These are phyloP conservation scores for Tenualosa ilisha DNA, from an alignment of 2,797 vertebrate species.

Conservation along the genomic window DNA sequence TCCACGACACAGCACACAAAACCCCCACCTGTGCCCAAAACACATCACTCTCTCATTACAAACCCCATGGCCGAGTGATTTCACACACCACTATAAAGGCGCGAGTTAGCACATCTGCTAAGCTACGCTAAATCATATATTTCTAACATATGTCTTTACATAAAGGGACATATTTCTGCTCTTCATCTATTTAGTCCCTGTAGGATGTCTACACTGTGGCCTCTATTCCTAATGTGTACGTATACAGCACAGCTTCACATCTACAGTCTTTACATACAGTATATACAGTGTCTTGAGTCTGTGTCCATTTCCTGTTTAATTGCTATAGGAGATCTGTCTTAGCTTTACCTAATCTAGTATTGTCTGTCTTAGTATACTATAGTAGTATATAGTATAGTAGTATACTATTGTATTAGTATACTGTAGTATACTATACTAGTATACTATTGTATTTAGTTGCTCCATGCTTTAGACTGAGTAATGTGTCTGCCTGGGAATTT, in stretches of 20 bases:
- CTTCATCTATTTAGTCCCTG: too few species aligned
- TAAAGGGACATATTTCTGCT: too few species aligned
- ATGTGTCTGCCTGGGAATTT: neutral
- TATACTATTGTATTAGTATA: too few species aligned
- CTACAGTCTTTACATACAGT: neutral
- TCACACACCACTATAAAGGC: neutral
- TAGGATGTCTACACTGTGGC: too few species aligned
- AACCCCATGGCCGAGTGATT: neutral
- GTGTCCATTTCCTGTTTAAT: neutral
- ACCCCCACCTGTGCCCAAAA: neutral
- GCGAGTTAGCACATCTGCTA: neutral
- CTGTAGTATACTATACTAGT: neutral
- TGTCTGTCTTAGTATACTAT: neutral
- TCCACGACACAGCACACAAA: neutral
- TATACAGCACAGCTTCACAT: too few species aligned
- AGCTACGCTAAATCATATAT: neutral
- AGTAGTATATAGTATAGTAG: too few species aligned
- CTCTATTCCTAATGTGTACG: too few species aligned
- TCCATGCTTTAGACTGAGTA: neutral
- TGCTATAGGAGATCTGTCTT: neutral
- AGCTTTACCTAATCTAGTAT: neutral
- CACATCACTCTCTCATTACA: neutral
- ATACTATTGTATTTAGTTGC: neutral
- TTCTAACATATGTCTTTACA: neutral
- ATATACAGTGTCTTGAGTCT: neutral